Percentiles rank a stretch among this genome's conserved stretches.
Evolutionary conservation across 2,113 vertebrate genomes (phyloP).

Genomic region (Struthio camelus): DNA sequence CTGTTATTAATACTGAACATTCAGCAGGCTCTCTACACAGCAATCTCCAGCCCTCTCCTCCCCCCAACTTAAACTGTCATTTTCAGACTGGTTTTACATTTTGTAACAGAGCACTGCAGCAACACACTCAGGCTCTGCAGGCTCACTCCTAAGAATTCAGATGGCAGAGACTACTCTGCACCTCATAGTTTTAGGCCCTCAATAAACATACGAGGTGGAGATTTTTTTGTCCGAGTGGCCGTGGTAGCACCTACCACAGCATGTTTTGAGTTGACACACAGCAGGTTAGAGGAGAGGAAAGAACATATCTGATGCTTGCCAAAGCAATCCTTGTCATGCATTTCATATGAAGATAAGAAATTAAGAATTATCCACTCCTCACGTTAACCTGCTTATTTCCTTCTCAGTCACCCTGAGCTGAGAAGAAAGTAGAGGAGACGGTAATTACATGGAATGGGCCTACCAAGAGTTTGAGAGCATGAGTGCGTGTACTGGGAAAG

Average conservation of each 20-base stretch:
- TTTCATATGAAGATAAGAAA: not conserved
- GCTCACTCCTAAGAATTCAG: not conserved
- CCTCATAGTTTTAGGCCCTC: too few species aligned
- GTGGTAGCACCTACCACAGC: rapidly evolving
- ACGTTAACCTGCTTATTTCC: not conserved
- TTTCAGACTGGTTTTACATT: rapidly evolving
- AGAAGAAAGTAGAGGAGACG: not conserved
- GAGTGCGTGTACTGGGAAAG: not conserved
- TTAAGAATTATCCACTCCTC: not conserved
- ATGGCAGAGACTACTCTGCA: not conserved
- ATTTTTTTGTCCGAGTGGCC: rapidly evolving
- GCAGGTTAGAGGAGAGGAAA: not conserved
- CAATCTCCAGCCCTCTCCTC: not conserved
- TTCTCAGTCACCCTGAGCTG: not conserved
- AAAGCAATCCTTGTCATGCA: too few species aligned
- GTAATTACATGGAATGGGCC: not conserved
- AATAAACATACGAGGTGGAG: rapidly evolving
- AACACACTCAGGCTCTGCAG: not conserved
- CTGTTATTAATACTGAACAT: not conserved
- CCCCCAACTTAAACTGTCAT: too few species aligned
- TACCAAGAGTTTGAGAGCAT: not conserved
- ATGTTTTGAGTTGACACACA: rapidly evolving
- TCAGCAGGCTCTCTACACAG: not conserved
- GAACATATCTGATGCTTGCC: too few species aligned
- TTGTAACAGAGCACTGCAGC: not conserved